Evolutionary conservation across 2,888 invertebrate species (phyloP).

Genomic region (Drosophila paramelanica): DNA sequence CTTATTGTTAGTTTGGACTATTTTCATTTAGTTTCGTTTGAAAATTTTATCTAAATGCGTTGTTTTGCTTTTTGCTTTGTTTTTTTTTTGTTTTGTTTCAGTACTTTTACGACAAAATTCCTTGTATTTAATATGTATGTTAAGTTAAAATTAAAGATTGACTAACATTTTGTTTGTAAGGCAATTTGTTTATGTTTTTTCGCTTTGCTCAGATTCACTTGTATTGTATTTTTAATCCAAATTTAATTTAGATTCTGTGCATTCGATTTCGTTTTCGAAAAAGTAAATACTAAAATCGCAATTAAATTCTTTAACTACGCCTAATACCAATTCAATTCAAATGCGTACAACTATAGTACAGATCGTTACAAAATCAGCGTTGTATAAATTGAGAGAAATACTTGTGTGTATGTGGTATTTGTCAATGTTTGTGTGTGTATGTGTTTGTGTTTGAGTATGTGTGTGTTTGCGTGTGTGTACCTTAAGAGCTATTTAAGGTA

Average conservation of each 20-base stretch:
- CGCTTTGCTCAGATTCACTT: constrained; percentile 57
- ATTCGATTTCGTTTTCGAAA: constrained; percentile 48
- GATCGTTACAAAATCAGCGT: constrained; percentile 34
- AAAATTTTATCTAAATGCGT: constrained; percentile 55
- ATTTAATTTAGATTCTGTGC: constrained; percentile 78
- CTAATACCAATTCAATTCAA: constrained; percentile 44
- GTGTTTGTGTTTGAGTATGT: constrained; percentile 4
- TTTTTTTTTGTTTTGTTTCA: constrained; percentile 36
- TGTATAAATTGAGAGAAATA: constrained; percentile 24
- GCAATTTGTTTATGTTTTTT: constrained; percentile 68
- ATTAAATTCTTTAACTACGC: constrained; percentile 55
- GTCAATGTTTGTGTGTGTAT: constrained; percentile 3
- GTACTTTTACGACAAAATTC: constrained; percentile 55
- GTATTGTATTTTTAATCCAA: constrained; percentile 74
- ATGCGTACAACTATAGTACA: constrained; percentile 31
- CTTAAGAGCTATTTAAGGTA: constrained; percentile 21
- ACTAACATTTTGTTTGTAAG: constrained; percentile 78
- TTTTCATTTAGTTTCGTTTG: constrained; percentile 33
- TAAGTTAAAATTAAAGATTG: constrained; percentile 69
- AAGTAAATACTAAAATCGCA: constrained; percentile 48
- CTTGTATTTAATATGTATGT: constrained; percentile 53
- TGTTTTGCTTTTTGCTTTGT: constrained; percentile 24
- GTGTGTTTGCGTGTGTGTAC: constrained; percentile 14
- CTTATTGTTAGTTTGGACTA: constrained; percentile 47
- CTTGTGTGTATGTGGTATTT: constrained; percentile 3